A percentile compares a stretch with the other conserved stretches of the same genome.
Evolutionary conservation across 2,113 vertebrate species (phyloP).

Genomic region (Oreotrochilus melanogaster): DNA sequence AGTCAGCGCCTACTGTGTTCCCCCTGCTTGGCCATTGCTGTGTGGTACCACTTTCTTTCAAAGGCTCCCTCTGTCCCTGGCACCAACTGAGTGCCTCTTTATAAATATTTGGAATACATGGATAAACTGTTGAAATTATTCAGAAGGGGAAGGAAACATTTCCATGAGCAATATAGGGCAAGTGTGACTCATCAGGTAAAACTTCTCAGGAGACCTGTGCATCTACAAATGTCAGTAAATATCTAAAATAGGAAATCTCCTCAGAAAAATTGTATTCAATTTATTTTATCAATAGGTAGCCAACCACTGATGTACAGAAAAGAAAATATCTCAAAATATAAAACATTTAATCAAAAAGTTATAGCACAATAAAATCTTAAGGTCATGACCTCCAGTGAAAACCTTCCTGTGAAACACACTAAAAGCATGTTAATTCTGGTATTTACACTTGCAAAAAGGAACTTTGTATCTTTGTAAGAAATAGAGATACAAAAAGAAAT

Average conservation of each 20-base stretch:
- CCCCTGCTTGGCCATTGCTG: rapidly evolving
- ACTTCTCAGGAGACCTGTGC: neutral
- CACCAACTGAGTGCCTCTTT: neutral
- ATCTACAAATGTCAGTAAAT: neutral
- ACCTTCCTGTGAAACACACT: neutral
- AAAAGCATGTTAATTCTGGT: neutral
- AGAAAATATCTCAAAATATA: neutral
- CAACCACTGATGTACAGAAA: neutral
- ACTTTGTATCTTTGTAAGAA: neutral
- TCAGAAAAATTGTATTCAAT: neutral
- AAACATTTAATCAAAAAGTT: neutral
- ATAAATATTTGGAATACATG: slow-evolving; percentile 55
- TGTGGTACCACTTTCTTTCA: neutral
- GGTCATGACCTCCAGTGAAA: rapidly evolving
- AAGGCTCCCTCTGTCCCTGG: slow-evolving; percentile 17
- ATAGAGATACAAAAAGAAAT: neutral
- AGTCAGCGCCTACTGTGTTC: neutral
- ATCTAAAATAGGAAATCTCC: neutral
- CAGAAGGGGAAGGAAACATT: neutral
- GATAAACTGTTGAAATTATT: slow-evolving; percentile 23
- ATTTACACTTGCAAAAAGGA: neutral
- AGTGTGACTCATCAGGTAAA: neutral
- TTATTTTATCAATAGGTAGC: neutral
- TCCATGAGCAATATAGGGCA: neutral
- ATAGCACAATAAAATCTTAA: neutral